A percentile compares a stretch with the other conserved stretches of the same genome.
phyloP scores from a whole-genome alignment of 2,113 vertebrate genomes.

The Tricholaema leucomelas region DNA sequence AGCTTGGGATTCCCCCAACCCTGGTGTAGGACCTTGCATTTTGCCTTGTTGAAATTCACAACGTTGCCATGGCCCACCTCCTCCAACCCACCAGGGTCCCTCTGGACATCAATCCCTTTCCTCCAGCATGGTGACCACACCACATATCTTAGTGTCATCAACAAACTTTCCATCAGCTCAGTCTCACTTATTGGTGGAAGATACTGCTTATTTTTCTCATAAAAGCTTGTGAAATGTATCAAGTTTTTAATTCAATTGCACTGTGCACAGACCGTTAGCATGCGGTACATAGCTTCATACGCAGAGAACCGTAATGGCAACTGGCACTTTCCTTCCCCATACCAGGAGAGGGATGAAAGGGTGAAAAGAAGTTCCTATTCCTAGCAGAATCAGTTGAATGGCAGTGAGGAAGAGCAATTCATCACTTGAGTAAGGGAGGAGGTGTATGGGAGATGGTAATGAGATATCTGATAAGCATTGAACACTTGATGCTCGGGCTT shows the following conservation, averaged over 20 bases:
- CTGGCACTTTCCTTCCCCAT: neutral
- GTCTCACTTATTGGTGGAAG: neutral
- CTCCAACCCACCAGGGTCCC: no score
- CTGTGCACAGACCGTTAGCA: neutral
- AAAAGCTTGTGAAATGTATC: neutral
- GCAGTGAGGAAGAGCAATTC: neutral
- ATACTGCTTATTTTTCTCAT: neutral
- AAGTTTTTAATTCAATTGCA: neutral
- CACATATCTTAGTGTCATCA: no score
- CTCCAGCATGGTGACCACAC: no score
- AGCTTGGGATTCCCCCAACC: no score
- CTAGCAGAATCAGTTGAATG: neutral
- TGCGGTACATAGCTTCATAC: neutral
- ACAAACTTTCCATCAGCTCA: neutral
- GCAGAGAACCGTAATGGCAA: neutral
- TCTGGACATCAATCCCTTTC: no score
- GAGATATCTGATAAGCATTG: neutral
- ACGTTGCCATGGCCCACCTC: no score
- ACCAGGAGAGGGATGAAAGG: neutral
- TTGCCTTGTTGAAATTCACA: no score
- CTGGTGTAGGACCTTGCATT: no score
- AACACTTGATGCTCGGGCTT: rapidly evolving
- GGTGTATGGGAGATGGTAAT: rapidly evolving
- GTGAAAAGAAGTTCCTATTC: neutral
- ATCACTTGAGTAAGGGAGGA: neutral